phyloP scores from a whole-genome alignment of 2,797 vertebrate genomes.

The Sebastolobus alascanus region DNA sequence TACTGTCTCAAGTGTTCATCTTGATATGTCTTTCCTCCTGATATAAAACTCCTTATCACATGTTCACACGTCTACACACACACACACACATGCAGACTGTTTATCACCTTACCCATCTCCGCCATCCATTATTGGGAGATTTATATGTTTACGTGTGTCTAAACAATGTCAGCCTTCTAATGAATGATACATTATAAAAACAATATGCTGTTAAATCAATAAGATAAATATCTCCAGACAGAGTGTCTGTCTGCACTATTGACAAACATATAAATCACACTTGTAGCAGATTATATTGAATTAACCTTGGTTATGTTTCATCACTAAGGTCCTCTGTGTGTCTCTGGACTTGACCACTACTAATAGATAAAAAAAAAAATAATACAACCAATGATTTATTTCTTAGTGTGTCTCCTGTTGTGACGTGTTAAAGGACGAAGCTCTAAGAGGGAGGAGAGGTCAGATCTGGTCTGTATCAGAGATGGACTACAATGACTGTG shows the following conservation, averaged over 20 bases:
- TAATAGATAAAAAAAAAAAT: constrained; percentile 5
- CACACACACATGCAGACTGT: constrained; percentile 10
- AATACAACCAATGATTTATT: constrained; percentile 49
- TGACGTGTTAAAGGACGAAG: constrained; percentile 21
- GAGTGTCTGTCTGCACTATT: constrained; percentile 42
- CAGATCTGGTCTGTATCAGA: constrained; percentile 6
- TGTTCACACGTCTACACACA: constrained; percentile 5
- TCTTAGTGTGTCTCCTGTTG: constrained; percentile 2
- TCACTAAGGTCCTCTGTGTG: constrained; percentile 19
- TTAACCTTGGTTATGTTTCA: constrained; percentile 63
- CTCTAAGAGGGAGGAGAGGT: constrained; percentile 17
- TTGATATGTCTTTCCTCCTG: not conserved
- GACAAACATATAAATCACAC: constrained; percentile 66
- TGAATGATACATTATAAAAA: constrained; percentile 57
- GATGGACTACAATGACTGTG: constrained; percentile 18
- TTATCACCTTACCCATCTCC: constrained; percentile 37
- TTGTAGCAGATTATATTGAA: constrained; percentile 55
- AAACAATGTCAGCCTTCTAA: constrained; percentile 29
- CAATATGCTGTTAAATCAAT: constrained; percentile 64
- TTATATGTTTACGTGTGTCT: constrained; percentile 55
- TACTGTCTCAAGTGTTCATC: not conserved
- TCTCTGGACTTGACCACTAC: constrained; percentile 22
- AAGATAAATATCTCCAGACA: constrained; percentile 57
- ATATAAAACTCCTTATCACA: not conserved
- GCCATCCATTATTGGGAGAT: constrained; percentile 46